Evolutionary conservation across 1,140 invertebrate genomes (phyloP).

Genomic region (Drosophila sechellia): DNA sequence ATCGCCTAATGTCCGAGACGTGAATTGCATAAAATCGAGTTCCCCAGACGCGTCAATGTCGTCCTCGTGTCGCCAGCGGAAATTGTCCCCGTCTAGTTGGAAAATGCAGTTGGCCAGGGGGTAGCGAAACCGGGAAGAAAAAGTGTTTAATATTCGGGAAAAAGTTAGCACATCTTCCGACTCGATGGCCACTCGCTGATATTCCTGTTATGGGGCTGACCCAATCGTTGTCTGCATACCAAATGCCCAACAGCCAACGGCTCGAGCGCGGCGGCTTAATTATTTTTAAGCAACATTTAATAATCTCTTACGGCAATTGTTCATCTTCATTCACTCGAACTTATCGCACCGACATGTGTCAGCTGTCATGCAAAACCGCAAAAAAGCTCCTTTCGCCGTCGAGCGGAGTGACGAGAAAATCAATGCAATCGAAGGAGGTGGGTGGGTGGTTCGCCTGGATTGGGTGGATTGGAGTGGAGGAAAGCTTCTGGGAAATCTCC

Average conservation of each 20-base stretch:
- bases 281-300: constrained; percentile 59
- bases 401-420: constrained; percentile 30
- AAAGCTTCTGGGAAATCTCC: constrained; percentile 45
- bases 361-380: constrained; percentile 55
- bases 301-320: constrained; percentile 50
- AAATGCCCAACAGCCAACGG: constrained; percentile 6
- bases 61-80: constrained; percentile 51
- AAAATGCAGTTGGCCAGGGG: constrained; percentile 8
- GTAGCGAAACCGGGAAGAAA: not conserved
- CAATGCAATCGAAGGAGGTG: constrained; percentile 25
- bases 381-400: constrained; percentile 20
- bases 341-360: constrained; percentile 55
- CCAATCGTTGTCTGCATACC: constrained; percentile 50
- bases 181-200: constrained; percentile 43
- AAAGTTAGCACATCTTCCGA: constrained; percentile 52
- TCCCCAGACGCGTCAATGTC: constrained; percentile 51
- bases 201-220: constrained; percentile 46
- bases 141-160: constrained; percentile 53
- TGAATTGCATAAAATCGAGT: constrained; percentile 56
- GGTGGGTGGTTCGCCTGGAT: not conserved
- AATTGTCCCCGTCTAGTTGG: constrained; percentile 24
- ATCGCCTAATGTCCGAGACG: constrained; percentile 57
- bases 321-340: constrained; percentile 55
- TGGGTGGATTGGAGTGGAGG: constrained; percentile 5
- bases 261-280: constrained; percentile 28